phyloP scores from a whole-genome alignment of 2,888 invertebrate genomes.

The Pimpla rufipes region DNA sequence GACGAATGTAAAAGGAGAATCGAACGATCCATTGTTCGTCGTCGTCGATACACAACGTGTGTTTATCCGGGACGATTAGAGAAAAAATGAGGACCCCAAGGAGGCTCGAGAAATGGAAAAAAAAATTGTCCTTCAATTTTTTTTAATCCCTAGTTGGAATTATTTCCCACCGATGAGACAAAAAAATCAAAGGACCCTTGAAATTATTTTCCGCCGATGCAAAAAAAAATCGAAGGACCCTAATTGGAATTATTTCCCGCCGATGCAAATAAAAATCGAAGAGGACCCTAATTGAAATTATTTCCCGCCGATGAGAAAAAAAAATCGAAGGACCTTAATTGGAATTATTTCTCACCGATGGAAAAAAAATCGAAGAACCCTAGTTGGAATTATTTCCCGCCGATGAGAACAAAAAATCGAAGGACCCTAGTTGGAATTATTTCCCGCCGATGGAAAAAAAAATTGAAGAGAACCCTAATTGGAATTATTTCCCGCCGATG shows the following conservation, averaged over 20 bases:
- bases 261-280: no score
- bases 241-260: no score
- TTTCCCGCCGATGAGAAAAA: no score
- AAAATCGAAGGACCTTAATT: no score
- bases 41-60: conserved; percentile 35
- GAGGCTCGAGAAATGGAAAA: neutral
- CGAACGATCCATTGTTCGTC: conserved; percentile 66
- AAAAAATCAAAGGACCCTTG: neutral
- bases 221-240: neutral
- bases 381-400: neutral
- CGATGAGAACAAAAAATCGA: neutral
- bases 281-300: no score
- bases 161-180: neutral
- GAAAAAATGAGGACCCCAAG: conserved; percentile 16
- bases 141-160: no score
- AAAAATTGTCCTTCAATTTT: neutral
- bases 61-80: conserved; percentile 2
- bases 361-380: neutral
- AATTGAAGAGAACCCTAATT: no score
- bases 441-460: neutral
- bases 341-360: no score
- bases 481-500: no score
- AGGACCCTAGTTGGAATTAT: conserved; percentile 5
- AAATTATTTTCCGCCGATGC: no score
- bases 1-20: conserved; percentile 66